Evolutionary conservation across 2,113 vertebrate genomes (phyloP).

Genomic region (Triplophysa tibetana): DNA sequence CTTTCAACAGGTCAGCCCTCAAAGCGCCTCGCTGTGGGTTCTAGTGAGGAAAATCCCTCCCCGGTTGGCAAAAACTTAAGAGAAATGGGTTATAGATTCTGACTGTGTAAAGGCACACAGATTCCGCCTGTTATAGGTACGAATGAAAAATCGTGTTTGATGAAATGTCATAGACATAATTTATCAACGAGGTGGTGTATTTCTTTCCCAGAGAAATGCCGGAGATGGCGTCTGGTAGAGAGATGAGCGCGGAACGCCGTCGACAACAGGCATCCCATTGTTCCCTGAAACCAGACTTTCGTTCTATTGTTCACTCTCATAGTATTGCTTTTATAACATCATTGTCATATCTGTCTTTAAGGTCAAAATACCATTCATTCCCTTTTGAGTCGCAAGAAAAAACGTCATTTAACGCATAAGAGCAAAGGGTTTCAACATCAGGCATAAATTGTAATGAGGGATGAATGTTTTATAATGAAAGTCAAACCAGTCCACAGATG

Average conservation of each 20-base stretch:
- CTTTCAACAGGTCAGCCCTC: constrained; percentile 34
- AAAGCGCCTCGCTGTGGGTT: neutral
- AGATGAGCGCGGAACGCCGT: constrained; percentile 48
- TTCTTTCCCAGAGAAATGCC: constrained; percentile 51
- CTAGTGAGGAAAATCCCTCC: neutral
- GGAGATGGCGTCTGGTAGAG: constrained; percentile 64
- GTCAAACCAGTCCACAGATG: constrained; percentile 18
- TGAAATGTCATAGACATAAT: constrained; percentile 57
- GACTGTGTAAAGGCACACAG: constrained; percentile 52
- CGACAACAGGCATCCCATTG: constrained; percentile 68
- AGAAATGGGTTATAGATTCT: constrained; percentile 33
- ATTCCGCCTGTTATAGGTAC: constrained; percentile 46
- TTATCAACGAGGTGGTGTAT: constrained; percentile 54
- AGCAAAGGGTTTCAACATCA: constrained; percentile 27
- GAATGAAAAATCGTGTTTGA: constrained; percentile 59
- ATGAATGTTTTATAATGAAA: constrained; percentile 9
- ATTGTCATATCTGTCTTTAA: constrained; percentile 1
- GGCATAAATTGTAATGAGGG: neutral
- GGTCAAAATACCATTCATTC: constrained; percentile 8
- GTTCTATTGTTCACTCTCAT: constrained; percentile 59
- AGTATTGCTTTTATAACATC: constrained; percentile 42
- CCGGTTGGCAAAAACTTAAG: constrained; percentile 32
- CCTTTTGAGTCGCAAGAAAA: constrained; percentile 25
- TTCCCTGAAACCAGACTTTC: constrained; percentile 55
- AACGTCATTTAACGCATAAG: neutral